Conservation (phyloP, 1,140 invertebrate species). For the Drosophila melanica region DNA sequence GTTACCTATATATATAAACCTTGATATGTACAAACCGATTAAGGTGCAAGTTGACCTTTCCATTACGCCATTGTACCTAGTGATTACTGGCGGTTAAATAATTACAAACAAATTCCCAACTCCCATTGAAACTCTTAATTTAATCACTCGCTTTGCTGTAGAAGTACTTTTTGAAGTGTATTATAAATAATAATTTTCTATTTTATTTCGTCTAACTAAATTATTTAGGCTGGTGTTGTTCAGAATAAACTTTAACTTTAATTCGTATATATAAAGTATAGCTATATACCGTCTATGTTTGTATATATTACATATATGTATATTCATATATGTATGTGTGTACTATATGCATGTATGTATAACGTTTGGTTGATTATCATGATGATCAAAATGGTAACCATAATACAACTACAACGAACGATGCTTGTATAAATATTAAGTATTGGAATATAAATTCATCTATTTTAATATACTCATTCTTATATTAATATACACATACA, state of each 20-base stretch:
- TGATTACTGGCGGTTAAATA: too few relatives aligned
- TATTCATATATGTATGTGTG: background rate
- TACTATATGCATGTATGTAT: background rate
- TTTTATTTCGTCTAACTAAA: background rate
- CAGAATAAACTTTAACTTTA: background rate
- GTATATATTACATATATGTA: background rate
- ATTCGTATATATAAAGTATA: background rate
- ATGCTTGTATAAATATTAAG: background rate
- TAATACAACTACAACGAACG: background rate
- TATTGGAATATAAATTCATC: constrained; percentile 1
- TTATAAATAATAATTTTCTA: background rate
- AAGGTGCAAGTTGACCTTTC: too few relatives aligned
- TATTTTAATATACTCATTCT: background rate
- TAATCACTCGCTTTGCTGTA: background rate
- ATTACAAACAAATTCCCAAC: background rate
- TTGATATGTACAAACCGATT: too few relatives aligned
- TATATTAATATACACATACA: background rate
- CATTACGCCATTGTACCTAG: too few relatives aligned
- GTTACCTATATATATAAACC: too few relatives aligned
- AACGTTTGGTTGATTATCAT: too few relatives aligned
- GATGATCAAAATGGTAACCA: too few relatives aligned
- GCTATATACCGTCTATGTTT: background rate
- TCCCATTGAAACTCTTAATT: too few relatives aligned
- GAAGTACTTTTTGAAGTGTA: background rate
- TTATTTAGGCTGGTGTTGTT: background rate